These are phyloP conservation scores for Callorhinus ursinus DNA, from an alignment of 2,113 vertebrate species.

Conservation along the genomic window DNA sequence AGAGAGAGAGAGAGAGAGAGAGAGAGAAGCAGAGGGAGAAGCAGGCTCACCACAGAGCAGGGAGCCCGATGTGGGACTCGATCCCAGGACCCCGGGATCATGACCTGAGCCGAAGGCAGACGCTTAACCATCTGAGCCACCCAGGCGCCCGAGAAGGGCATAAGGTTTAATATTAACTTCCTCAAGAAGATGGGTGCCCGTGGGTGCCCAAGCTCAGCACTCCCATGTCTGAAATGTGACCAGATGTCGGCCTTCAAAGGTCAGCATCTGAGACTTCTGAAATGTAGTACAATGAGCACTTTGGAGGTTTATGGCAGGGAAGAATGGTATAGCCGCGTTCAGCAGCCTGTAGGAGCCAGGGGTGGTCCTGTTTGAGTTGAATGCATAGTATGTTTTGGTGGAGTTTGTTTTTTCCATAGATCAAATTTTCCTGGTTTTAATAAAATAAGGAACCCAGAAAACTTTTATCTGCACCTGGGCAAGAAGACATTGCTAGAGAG, in stretches of 20 bases:
- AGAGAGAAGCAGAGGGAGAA: too few relatives aligned
- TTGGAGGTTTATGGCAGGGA: neutral
- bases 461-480: neutral
- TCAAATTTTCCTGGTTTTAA: neutral
- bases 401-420: neutral
- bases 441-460: neutral
- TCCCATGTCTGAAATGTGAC: neutral
- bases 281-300: neutral
- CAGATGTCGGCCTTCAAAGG: neutral
- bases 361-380: neutral
- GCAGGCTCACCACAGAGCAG: too few relatives aligned
- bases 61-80: too few relatives aligned
- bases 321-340: rapidly evolving
- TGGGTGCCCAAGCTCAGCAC: too few relatives aligned
- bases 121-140: too few relatives aligned
- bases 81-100: too few relatives aligned
- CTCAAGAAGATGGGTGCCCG: neutral
- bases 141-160: neutral
- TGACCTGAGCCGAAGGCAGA: too few relatives aligned
- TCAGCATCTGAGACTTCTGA: neutral
- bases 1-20: too few relatives aligned
- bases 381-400: neutral
- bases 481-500: neutral
- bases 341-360: too few relatives aligned
- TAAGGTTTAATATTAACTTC: conserved; percentile 22